Evolutionary conservation across 1,140 invertebrate species (phyloP).

Genomic region (Acromyrmex echinatior): DNA sequence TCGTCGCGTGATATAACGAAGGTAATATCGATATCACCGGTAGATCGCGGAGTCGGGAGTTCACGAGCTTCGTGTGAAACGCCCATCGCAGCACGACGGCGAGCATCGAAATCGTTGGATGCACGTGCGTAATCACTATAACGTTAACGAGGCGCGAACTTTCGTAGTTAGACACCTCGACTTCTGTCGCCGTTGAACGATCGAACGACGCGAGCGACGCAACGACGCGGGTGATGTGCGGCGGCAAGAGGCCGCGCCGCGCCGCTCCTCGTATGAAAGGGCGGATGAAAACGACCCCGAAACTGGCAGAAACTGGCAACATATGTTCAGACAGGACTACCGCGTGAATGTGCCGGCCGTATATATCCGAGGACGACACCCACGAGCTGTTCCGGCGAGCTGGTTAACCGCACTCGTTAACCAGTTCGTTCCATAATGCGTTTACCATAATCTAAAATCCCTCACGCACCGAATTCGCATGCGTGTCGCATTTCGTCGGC

Average conservation of each 20-base stretch:
- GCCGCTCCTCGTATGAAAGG: constrained; percentile 5
- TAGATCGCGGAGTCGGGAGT: neutral
- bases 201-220: constrained; percentile 9
- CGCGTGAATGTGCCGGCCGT: constrained; percentile 77
- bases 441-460: constrained; percentile 74
- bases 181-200: constrained; percentile 25
- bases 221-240: constrained; percentile 21
- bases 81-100: neutral
- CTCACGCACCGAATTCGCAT: constrained; percentile 43
- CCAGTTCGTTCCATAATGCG: constrained; percentile 84
- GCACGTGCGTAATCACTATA: constrained; percentile 47
- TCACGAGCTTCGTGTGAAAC: neutral
- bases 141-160: constrained; percentile 55
- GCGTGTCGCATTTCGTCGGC: neutral
- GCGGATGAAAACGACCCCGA: constrained; percentile 70
- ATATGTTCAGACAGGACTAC: constrained; percentile 85
- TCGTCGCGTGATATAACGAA: constrained; percentile 6
- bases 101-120: constrained; percentile 14
- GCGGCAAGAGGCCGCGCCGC: neutral
- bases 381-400: constrained; percentile 83
- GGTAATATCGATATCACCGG: constrained; percentile 10
- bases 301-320: constrained; percentile 83
- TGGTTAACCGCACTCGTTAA: constrained; percentile 87
- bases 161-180: constrained; percentile 36
- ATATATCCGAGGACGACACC: constrained; percentile 86